A percentile compares a stretch with the other conserved stretches of the same genome.
Conservation (phyloP, 2,797 vertebrate genomes). For the Mus caroli region DNA sequence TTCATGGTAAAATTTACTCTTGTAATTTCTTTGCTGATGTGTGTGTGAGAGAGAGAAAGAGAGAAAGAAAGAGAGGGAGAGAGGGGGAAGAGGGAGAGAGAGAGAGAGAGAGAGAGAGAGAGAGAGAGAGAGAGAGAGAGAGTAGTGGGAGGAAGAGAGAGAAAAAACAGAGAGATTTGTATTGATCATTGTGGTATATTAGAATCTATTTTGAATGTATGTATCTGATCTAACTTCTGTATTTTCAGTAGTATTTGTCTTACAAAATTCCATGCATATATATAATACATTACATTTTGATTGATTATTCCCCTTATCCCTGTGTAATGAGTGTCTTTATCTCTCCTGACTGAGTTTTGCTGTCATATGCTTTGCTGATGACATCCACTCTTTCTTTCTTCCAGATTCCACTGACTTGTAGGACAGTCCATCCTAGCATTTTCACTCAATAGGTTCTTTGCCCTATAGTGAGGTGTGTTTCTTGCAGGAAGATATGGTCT, state of each 20-base stretch:
- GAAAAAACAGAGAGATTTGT: background rate
- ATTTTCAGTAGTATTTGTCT: background rate
- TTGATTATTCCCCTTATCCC: background rate
- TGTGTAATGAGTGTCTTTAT: background rate
- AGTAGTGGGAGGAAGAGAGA: too few relatives aligned
- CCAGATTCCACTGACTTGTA: background rate
- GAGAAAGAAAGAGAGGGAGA: too few relatives aligned
- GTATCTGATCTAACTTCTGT: background rate
- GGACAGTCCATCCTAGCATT: background rate
- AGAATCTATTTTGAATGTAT: background rate
- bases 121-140: too few relatives aligned
- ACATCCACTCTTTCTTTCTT: background rate
- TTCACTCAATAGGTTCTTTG: background rate
- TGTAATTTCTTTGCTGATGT: background rate
- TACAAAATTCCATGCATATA: background rate
- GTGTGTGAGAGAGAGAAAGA: background rate
- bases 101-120: too few relatives aligned
- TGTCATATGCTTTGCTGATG: background rate
- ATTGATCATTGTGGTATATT: background rate
- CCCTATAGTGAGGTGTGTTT: background rate
- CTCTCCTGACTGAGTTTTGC: background rate
- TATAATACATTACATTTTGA: background rate
- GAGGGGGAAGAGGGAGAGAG: too few relatives aligned
- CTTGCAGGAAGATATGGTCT: background rate
- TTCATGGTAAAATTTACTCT: background rate